phyloP scores from a whole-genome alignment of 2,797 vertebrate species.

The Coluber constrictor region DNA sequence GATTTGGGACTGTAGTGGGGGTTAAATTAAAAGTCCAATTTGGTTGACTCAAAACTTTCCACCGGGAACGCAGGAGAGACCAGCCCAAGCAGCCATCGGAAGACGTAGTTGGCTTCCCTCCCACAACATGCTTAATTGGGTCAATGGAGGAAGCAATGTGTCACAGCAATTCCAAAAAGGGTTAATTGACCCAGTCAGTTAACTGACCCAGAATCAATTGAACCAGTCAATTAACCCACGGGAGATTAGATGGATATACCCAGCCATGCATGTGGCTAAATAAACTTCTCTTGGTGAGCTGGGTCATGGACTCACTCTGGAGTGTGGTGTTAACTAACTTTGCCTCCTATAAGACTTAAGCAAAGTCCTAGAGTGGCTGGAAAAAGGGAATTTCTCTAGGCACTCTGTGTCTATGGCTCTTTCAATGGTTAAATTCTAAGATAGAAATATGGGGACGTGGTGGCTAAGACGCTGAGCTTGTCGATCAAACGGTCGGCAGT shows the following conservation, averaged over 20 bases:
- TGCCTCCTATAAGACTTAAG: not conserved
- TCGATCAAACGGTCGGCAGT: no score
- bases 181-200: not conserved
- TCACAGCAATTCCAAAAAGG: not conserved
- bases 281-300: not conserved
- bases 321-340: not conserved
- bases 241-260: not conserved
- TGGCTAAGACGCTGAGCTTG: no score
- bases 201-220: not conserved
- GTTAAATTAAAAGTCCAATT: not conserved
- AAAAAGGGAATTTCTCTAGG: not conserved
- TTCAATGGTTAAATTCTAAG: not conserved
- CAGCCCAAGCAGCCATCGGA: no score
- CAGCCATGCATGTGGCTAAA: not conserved
- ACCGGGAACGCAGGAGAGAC: not conserved
- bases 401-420: not conserved
- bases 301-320: not conserved
- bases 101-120: not conserved
- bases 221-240: not conserved
- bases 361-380: not conserved
- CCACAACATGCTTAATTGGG: not conserved
- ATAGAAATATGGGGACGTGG: not conserved
- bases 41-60: not conserved
- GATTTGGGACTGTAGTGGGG: not conserved
- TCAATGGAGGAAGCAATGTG: not conserved